These are phyloP conservation scores for Anhinga rufa DNA, from an alignment of 2,113 vertebrate genomes.

Conservation along the genomic window DNA sequence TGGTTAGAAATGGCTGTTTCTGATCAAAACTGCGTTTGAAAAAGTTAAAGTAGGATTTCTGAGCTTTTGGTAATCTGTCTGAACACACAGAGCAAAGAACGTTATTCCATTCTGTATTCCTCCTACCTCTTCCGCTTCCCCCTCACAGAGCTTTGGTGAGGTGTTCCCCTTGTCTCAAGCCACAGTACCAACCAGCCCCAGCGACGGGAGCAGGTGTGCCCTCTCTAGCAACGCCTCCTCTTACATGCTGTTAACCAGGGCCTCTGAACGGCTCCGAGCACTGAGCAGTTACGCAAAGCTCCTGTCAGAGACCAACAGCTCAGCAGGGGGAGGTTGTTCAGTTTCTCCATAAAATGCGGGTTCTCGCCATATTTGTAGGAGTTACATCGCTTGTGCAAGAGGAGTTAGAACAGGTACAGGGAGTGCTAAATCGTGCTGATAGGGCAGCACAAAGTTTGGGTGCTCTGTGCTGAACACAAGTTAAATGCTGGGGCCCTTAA, in stretches of 20 bases:
- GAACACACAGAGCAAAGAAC: background rate
- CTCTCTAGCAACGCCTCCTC: background rate
- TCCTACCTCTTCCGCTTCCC: background rate
- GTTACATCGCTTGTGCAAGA: background rate
- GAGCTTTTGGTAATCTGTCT: background rate
- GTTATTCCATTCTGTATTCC: background rate
- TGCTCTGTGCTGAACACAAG: background rate
- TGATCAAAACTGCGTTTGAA: background rate
- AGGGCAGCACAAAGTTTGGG: fast-evolving
- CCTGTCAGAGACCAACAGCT: background rate
- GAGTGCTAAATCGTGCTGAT: background rate
- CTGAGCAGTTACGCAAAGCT: background rate
- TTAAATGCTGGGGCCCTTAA: background rate
- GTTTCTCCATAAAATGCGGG: background rate
- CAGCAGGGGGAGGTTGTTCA: background rate
- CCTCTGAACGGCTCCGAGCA: background rate
- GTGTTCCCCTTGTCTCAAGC: background rate
- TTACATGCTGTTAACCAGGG: no score
- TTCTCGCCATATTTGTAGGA: background rate
- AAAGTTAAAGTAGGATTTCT: background rate
- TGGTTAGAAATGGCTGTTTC: background rate
- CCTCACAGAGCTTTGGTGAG: background rate
- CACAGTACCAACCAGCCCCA: background rate
- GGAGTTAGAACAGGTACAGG: background rate
- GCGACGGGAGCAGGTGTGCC: fast-evolving